Conservation (phyloP, 2,797 vertebrate species). For the Ceyx erithaca region DNA sequence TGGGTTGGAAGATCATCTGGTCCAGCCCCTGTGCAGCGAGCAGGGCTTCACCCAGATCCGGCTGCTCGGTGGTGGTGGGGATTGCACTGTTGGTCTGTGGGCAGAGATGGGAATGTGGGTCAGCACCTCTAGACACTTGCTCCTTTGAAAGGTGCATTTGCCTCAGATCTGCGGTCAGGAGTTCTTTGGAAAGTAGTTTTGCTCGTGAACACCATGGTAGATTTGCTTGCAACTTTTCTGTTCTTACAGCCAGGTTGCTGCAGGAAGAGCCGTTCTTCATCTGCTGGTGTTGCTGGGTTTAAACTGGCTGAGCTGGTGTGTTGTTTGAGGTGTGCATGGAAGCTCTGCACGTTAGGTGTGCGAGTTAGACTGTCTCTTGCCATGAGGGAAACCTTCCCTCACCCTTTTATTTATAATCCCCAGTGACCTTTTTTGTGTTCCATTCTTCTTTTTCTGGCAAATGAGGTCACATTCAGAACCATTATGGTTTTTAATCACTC, state of each 20-base stretch:
- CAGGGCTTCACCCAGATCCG: neutral
- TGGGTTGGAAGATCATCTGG: neutral
- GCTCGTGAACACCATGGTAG: neutral
- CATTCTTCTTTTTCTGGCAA: constrained; percentile 25
- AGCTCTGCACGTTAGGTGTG: neutral
- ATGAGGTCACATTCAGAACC: constrained; percentile 37
- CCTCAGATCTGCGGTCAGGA: neutral
- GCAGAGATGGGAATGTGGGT: neutral
- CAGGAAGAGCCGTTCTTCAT: neutral
- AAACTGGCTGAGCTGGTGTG: neutral
- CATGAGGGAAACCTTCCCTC: neutral
- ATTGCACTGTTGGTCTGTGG: neutral
- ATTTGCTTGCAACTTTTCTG: neutral
- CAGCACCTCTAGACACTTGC: neutral
- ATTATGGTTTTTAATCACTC: constrained; percentile 44
- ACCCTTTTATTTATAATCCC: constrained; percentile 9
- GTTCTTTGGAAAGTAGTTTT: neutral
- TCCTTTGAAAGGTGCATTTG: neutral
- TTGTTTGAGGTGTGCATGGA: fast-evolving
- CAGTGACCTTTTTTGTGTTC: constrained; percentile 19
- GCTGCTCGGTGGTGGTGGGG: neutral
- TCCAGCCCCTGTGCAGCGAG: neutral
- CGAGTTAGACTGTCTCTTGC: neutral
- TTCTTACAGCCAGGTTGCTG: neutral
- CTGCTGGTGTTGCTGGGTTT: neutral